Conservation (phyloP, 2,888 invertebrate genomes). For the Ornithoptera alexandrae region DNA sequence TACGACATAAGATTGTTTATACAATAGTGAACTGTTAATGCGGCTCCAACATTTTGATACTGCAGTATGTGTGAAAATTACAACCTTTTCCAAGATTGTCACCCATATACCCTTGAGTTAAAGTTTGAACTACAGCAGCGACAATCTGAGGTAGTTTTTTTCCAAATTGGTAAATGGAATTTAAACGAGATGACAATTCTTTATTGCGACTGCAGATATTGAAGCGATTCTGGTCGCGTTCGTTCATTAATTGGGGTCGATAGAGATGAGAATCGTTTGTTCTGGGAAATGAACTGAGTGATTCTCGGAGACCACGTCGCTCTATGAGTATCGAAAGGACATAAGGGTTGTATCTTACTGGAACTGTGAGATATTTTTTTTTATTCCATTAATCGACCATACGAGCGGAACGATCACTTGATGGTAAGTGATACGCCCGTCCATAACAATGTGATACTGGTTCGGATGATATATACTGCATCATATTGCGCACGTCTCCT, state of each 20-base stretch:
- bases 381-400: not conserved
- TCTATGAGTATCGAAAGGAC: slow-evolving; percentile 32
- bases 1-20: slow-evolving; percentile 45
- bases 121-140: slow-evolving; percentile 51
- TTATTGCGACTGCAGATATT: slow-evolving; percentile 49
- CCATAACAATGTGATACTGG: too few species aligned
- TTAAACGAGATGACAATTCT: slow-evolving; percentile 73
- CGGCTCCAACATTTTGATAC: slow-evolving; percentile 71
- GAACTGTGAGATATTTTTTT: slow-evolving; percentile 31
- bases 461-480: too few species aligned
- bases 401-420: too few species aligned
- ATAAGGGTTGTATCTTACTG: slow-evolving; percentile 44
- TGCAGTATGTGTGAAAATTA: slow-evolving; percentile 41
- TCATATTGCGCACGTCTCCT: too few species aligned
- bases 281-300: slow-evolving; percentile 50
- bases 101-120: slow-evolving; percentile 54
- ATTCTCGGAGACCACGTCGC: slow-evolving; percentile 42
- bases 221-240: slow-evolving; percentile 53
- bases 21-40: slow-evolving; percentile 38
- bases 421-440: too few species aligned
- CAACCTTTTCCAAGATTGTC: slow-evolving; percentile 70
- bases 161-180: slow-evolving; percentile 61
- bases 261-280: slow-evolving; percentile 58
- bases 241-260: slow-evolving; percentile 52
- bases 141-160: slow-evolving; percentile 43